Percentiles rank a stretch among this genome's conserved stretches.
Evolutionary conservation across 2,113 vertebrate genomes (phyloP).

Genomic region (Oenanthe oenanthe): DNA sequence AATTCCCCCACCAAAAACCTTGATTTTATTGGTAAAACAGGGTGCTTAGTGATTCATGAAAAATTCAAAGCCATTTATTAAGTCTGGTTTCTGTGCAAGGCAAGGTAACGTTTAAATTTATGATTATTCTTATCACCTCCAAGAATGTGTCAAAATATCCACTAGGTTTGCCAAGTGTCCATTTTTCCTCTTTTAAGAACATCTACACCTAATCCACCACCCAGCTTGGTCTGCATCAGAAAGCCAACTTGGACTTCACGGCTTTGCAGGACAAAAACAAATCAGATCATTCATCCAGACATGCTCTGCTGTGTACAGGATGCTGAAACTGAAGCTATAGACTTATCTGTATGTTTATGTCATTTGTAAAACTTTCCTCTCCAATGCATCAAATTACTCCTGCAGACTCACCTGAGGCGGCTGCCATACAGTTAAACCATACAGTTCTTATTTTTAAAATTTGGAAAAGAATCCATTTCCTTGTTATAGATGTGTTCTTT

Average conservation of each 20-base stretch:
- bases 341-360: not conserved
- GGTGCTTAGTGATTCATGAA: constrained; percentile 65
- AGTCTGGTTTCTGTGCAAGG: constrained; percentile 46
- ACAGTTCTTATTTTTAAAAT: not conserved
- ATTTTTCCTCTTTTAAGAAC: constrained; percentile 71
- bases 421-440: not conserved
- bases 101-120: constrained; percentile 73
- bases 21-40: constrained; percentile 62
- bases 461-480: not conserved
- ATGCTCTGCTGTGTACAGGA: not conserved
- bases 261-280: constrained; percentile 49
- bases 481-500: not conserved
- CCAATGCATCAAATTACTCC: not conserved
- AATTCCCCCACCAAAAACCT: not conserved
- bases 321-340: constrained; percentile 5
- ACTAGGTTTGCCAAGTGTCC: constrained; percentile 51
- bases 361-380: not conserved
- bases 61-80: constrained; percentile 76
- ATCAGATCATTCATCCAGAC: constrained; percentile 19
- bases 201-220: constrained; percentile 60
- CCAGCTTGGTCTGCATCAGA: constrained; percentile 38
- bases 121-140: constrained; percentile 61
- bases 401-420: not conserved
- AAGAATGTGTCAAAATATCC: constrained; percentile 66
- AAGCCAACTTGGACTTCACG: constrained; percentile 57